These are phyloP conservation scores for Agrilus cyanescens DNA, from an alignment of 2,888 invertebrate species.

Conservation along the genomic window DNA sequence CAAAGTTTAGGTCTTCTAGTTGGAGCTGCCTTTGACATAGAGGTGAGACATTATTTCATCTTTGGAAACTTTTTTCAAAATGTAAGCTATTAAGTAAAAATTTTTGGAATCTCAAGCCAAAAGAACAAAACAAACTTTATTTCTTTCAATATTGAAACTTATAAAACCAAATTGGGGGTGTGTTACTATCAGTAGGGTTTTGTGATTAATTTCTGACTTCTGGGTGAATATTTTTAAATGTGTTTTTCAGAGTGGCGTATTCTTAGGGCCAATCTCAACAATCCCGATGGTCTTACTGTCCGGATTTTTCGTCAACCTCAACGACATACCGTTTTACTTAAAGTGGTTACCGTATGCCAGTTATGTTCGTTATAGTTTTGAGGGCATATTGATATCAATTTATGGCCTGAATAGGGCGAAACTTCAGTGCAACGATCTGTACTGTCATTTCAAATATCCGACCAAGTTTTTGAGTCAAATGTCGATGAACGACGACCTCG, in stretches of 20 bases:
- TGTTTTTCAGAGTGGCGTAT: slow-evolving; percentile 47
- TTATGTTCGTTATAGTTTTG: slow-evolving; percentile 85
- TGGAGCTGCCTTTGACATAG: slow-evolving; percentile 83
- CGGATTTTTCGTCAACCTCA: slow-evolving; percentile 88
- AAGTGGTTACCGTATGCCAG: slow-evolving; percentile 84
- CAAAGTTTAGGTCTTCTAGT: slow-evolving; percentile 87
- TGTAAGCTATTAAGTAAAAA: background rate
- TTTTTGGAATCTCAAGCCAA: no score
- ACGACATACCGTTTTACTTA: slow-evolving; percentile 79
- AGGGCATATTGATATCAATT: slow-evolving; percentile 84
- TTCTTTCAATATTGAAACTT: no score
- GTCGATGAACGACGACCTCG: slow-evolving; percentile 59
- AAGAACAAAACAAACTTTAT: no score
- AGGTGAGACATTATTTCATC: slow-evolving; percentile 37
- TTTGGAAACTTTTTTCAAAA: background rate
- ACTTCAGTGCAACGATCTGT: slow-evolving; percentile 68
- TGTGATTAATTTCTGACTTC: no score
- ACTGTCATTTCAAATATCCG: slow-evolving; percentile 74
- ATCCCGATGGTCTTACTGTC: slow-evolving; percentile 89
- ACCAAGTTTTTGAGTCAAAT: slow-evolving; percentile 74
- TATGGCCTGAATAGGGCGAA: slow-evolving; percentile 77
- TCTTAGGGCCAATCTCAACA: slow-evolving; percentile 76
- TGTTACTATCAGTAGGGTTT: no score
- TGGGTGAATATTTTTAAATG: background rate
- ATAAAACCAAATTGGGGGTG: no score